A percentile compares a stretch with the other conserved stretches of the same genome.
Evolutionary conservation across 2,888 invertebrate species (phyloP).

Genomic region (Drosophila neotestacea): DNA sequence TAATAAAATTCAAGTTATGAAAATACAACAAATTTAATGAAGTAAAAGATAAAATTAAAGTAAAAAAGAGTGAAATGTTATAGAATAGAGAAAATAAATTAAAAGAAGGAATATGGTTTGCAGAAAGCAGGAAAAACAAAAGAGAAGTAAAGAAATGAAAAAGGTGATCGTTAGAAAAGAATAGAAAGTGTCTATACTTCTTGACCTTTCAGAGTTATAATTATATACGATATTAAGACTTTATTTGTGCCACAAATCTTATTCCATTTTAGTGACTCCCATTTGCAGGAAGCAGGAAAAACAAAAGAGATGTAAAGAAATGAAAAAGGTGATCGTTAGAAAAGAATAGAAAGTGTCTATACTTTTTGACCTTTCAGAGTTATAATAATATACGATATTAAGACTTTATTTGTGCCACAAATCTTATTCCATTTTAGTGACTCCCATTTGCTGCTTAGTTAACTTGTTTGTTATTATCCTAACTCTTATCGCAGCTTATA

Average conservation of each 20-base stretch:
- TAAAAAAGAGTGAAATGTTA: too few relatives aligned
- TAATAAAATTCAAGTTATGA: too few relatives aligned
- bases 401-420: not conserved
- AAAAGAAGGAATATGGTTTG: too few relatives aligned
- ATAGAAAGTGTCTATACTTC: not conserved
- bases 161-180: not conserved
- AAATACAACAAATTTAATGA: too few relatives aligned
- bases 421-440: constrained; percentile 8
- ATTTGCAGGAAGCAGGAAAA: too few relatives aligned
- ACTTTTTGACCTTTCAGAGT: not conserved
- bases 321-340: too few relatives aligned
- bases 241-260: constrained; percentile 8
- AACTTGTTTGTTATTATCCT: constrained; percentile 14
- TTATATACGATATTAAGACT: not conserved
- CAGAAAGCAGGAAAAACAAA: too few relatives aligned
- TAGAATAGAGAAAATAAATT: not conserved
- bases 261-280: constrained; percentile 5
- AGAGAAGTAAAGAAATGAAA: not conserved
- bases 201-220: not conserved
- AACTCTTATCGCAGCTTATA: constrained; percentile 3
- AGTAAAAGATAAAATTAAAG: too few relatives aligned
- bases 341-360: not conserved
- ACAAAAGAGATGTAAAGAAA: not conserved
- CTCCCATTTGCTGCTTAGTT: constrained; percentile 7
- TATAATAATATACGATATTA: not conserved